Evolutionary conservation across 2,113 vertebrate genomes (phyloP), one percentile per base, ranked within the genome.

Genomic region (Telmatochromis brichardi): DNA sequence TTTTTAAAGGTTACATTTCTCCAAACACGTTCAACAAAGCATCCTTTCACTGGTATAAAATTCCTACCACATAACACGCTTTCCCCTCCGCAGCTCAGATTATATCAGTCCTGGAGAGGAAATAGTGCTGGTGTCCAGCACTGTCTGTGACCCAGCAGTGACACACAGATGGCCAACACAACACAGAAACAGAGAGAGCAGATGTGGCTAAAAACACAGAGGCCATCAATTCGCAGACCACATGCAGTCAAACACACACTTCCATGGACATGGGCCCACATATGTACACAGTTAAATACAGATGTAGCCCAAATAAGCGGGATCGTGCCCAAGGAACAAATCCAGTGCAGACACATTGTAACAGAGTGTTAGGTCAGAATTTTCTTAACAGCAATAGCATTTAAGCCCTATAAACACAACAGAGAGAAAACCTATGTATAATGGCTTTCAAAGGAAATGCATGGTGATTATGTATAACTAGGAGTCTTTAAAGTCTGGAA

Each of bases 101-200:
- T 94, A 92, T 89, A 89, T 93, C 76, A 9, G 45, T 42, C 88
- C 37, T 63, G 76, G 68, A 88, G 55, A 68, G 90, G 89, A 93
- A 93, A 91, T 26, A 5, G 73, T 5, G 47, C 79, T 42, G 87
- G 90, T 90, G 86, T 84, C 79, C 83, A 86, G 91, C 33, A 9
- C 82, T 80, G 88, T 86, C 89, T 94, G 89, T 88, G 91, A 93
- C 91, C 86, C 63, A 42, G 45, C 81, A 50, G 85, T 65, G 91
- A 82, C 80, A 89, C 92, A 91, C 90, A 94, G 89, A 93, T 93
- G 92, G 85, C 85, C 80, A 45, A 85, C 87, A 84, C 78, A 89
- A 76, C 63, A 81, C 33, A 80, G 86, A 19, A 78, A 55, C 50
- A 65, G 23, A 78, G 28, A 82, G 37, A 58, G 51, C 90, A 94